Evolutionary conservation across 2,888 invertebrate genomes (phyloP), one percentile per base, ranked within the genome.

Genomic region (Sicus ferrugineus): DNA sequence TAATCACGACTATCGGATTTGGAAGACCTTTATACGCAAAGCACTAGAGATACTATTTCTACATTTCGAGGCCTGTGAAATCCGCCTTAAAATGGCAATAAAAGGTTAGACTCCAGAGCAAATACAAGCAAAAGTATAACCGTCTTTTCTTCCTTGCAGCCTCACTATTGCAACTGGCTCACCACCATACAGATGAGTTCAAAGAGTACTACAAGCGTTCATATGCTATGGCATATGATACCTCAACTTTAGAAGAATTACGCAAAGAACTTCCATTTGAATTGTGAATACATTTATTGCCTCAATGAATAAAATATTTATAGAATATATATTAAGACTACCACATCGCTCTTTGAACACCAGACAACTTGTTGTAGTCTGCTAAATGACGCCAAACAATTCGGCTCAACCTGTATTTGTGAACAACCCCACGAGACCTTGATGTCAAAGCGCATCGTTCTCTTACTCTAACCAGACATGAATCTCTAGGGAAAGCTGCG

Each of bases 261-360:
- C 19, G 68, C 58, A 34, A 30, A 0, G 73, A 73, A 14, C 38
- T 76, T 14, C 66, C 73, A 11, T 69, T 62, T 63, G 31, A 46
- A 19, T 19, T 65, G 46, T 73, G 70, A 61, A 46, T 26, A 46
- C 28, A 31, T n/a, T n/a, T n/a, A n/a, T n/a, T n/a, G n/a, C n/a
- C n/a, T n/a, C n/a, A n/a, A n/a, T n/a, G n/a, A n/a, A n/a, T n/a
- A n/a, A n/a, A n/a, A n/a, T n/a, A n/a, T n/a, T n/a, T n/a, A n/a
- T n/a, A n/a, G n/a, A n/a, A n/a, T n/a, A n/a, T n/a, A n/a, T n/a
- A n/a, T n/a, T n/a, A n/a, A 9, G 26, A 30, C 73, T 84, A 86
- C 97, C 98, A 98, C 88, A 93, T 92, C n/a, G 97, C 96, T 82
- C 97, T 88, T 83, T 96, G 96, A 0, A 97, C 91, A 48, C 98